Evolutionary conservation across 1,140 invertebrate species (phyloP).

Genomic region (Halictus rubicundus): DNA sequence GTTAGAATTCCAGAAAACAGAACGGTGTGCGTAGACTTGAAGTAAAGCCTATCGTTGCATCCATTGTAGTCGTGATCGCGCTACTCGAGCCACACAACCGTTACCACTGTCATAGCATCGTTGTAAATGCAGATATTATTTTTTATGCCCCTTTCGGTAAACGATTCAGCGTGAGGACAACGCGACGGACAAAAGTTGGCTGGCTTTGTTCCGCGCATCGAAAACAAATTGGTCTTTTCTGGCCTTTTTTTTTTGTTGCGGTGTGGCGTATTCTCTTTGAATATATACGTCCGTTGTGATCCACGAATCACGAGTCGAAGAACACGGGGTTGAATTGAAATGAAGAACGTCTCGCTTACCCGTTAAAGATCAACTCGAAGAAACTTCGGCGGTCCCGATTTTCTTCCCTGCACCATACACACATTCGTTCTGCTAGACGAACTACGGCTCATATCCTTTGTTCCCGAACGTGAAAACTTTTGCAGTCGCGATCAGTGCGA

Average conservation of each 20-base stretch:
- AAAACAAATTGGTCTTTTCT: neutral
- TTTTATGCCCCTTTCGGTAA: neutral
- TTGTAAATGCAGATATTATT: neutral
- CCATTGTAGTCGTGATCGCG: neutral
- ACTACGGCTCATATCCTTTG: conserved; percentile 23
- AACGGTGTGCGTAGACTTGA: neutral
- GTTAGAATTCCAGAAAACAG: neutral
- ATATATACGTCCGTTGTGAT: neutral
- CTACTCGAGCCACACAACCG: neutral
- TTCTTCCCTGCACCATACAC: conserved; percentile 10
- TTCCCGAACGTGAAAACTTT: conserved; percentile 13
- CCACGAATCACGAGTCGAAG: conserved; percentile 12
- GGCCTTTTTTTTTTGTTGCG: neutral
- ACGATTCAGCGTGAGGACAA: neutral
- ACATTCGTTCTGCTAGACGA: neutral
- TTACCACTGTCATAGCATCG: neutral
- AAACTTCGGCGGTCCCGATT: neutral
- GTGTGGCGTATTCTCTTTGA: neutral
- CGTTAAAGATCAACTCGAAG: conserved; percentile 12
- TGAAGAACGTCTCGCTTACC: conserved; percentile 32
- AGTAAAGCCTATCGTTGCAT: neutral
- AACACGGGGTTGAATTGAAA: conserved; percentile 12
- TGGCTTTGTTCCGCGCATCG: neutral
- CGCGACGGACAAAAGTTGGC: neutral
- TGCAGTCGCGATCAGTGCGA: conserved; percentile 4